phyloP scores from a whole-genome alignment of 2,797 vertebrate genomes.

The Parauchenoglanis ngamensis region DNA sequence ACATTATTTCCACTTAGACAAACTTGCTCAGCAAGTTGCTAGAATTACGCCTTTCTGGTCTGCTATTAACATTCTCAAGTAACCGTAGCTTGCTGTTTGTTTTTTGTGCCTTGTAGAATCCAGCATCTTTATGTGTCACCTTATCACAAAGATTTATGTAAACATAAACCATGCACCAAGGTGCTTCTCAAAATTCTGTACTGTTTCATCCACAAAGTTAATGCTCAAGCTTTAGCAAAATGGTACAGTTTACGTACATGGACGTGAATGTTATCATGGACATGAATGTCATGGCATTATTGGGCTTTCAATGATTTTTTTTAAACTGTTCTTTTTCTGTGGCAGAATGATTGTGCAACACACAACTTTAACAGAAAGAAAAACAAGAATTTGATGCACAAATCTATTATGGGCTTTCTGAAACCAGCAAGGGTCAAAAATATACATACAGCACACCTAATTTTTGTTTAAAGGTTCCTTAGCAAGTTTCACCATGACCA shows the following conservation, averaged over 20 bases:
- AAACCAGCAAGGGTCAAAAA: too few relatives aligned
- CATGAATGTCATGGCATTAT: too few relatives aligned
- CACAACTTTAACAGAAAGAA: too few relatives aligned
- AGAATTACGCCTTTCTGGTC: not conserved
- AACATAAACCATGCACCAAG: not conserved
- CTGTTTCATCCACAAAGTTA: not conserved
- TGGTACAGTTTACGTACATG: not conserved
- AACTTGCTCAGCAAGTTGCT: not conserved
- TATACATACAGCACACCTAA: too few relatives aligned
- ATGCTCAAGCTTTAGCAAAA: not conserved
- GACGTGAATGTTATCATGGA: too few relatives aligned
- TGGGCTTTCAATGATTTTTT: too few relatives aligned
- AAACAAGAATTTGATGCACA: too few relatives aligned
- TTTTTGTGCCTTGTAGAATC: not conserved
- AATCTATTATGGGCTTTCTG: too few relatives aligned
- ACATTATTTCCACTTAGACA: not conserved
- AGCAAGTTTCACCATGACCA: too few relatives aligned
- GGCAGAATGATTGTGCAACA: too few relatives aligned
- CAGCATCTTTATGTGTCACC: not conserved
- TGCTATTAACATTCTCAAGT: not conserved
- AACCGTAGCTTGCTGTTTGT: not conserved
- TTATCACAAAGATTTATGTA: not conserved
- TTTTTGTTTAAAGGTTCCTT: too few relatives aligned
- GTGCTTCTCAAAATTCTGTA: not conserved
- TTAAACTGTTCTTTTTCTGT: too few relatives aligned